Evolutionary conservation across 2,888 invertebrate genomes (phyloP), one percentile per base, ranked within the genome.

Genomic region (Orthonevra nobilis): DNA sequence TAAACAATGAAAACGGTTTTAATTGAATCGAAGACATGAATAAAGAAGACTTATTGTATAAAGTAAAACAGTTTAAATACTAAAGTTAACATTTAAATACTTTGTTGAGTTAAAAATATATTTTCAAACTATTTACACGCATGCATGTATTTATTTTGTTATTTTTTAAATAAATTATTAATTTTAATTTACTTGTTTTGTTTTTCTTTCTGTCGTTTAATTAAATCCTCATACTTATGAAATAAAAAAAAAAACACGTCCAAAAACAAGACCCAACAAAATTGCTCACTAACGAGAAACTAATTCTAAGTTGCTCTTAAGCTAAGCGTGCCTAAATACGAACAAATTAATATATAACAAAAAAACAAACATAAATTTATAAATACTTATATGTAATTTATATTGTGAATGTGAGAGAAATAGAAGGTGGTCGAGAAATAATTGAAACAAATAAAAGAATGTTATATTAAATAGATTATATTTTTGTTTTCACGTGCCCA

Each of bases 271-370:
- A 72, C 77, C 77, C 64, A 64, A 64, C 20, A 26, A 48, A 60
- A 19, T 72, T 72, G 72, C 72, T 72, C 72, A 77, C 64, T 77
- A 46, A 46, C 40, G 38, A 36, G 38, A 50, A 75, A 12, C 61
- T 61, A 69, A 56, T 61, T 56, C 42, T 75, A 63, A 69, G 61
- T 75, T 75, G 60, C 52, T 72, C 52, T 54, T 19, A 64, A 44
- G 64, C 64, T 64, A 63, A 63, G 72, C 60, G 77, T 77, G 77
- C 72, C 72, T 77, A 74, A 61, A 44, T 15, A 61, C 23, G 26
- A 28, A 69, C 0, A 5, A 48, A 26, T 40, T 20, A 28, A 48
- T 17, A 28, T 4, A 52, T n/a, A 7, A 23, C 30, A 1, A 19
- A 44, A 20, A 7, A 26, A 28, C 6, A 28, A 38, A 2, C 12